Evolutionary conservation across 1,140 invertebrate species (phyloP), one percentile per base, ranked within the genome.

Genomic region (Sitobion miscanthi): DNA sequence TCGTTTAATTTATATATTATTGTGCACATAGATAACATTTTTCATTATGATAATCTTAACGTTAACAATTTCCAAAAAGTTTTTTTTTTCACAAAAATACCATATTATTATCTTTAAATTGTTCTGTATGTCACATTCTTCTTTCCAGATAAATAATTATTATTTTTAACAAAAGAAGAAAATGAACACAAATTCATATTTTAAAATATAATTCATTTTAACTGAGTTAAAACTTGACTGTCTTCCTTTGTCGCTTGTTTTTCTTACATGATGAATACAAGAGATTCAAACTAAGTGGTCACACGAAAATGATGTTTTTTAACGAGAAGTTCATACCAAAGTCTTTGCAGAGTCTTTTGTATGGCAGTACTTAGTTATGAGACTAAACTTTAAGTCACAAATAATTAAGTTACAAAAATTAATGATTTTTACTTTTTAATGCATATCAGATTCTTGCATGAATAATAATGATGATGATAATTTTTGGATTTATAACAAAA

Each of bases 161-260:
- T 86, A 45, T 86, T 47, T 86, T 86, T 25, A 86, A 86, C 42
- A 86, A 45, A 86, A 86, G 38, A 42, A 86, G 23, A 86, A 25
- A 86, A 86, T 45, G 21, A 86, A 83, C 35, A 83, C 77, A 83
- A 83, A 83, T 83, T 42, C 23, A 47, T 45, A 47, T 86, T 85
- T 86, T 45, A 30, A 87, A 87, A 47, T 45, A 87, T 87, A 47
- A 49, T 87, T 87, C 11, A 47, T 87, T 87, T 87, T 47, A 45
- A 87, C 14, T 23, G 25, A 25, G 85, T 47, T n/a, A n/a, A 25
- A 87, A 85, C 85, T 87, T 87, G 25, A 87, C 23, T 47, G 45
- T 87, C 85, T 25, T 87, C 17, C 45, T 86, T 42, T 47, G 38
- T 86, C 83, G 38, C 23, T 86, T 86, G 42, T 47, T 87, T 87